phyloP scores from a whole-genome alignment of 1,140 invertebrate species.

The Delia radicum region DNA sequence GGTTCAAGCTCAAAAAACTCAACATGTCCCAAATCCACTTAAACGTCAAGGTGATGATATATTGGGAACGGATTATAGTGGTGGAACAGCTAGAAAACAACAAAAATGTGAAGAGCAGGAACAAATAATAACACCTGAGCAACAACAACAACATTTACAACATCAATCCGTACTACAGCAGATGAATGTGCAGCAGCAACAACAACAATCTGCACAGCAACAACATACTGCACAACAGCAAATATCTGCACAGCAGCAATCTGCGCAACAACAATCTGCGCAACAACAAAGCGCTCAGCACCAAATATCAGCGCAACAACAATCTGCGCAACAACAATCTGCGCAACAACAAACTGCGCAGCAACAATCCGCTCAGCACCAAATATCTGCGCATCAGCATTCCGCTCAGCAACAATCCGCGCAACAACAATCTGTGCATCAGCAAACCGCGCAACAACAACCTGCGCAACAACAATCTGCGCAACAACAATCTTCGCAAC shows the following conservation, averaged over 20 bases:
- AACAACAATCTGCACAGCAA: background rate
- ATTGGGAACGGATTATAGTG: constrained; percentile 42
- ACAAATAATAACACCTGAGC: background rate
- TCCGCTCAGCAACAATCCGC: background rate
- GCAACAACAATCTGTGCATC: no score
- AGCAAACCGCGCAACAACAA: background rate
- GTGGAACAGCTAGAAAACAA: constrained; percentile 34
- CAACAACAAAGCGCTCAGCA: background rate
- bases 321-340: background rate
- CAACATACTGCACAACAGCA: background rate
- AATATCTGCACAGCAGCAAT: background rate
- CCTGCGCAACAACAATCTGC: no score
- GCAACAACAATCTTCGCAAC: no score
- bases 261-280: background rate
- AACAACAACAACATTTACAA: background rate
- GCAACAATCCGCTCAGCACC: background rate
- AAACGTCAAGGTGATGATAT: constrained; percentile 40
- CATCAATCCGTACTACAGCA: background rate
- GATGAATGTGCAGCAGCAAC: background rate
- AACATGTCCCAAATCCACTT: constrained; percentile 35
- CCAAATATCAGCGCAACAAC: background rate
- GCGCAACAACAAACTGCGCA: background rate
- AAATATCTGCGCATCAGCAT: background rate
- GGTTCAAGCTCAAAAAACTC: constrained; percentile 19
- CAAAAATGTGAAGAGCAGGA: constrained; percentile 38